Evolutionary conservation across 2,113 vertebrate genomes (phyloP).

Genomic region (Nothobranchius furzeri): DNA sequence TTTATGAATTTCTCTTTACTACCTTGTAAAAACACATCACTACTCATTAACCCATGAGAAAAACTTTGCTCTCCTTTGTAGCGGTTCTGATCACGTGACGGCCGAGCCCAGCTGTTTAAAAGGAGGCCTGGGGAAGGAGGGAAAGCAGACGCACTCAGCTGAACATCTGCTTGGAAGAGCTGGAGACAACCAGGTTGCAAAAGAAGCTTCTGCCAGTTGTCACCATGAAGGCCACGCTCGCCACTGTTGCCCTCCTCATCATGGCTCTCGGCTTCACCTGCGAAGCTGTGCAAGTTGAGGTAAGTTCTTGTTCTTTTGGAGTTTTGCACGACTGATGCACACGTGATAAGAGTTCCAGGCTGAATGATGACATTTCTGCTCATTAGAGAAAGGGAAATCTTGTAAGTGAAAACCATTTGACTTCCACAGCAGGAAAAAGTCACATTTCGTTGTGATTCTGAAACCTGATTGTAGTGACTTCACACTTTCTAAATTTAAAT

Average conservation of each 20-base stretch:
- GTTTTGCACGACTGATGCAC: not conserved
- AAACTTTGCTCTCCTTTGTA: conserved; percentile 47
- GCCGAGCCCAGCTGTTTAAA: conserved; percentile 58
- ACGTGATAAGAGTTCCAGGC: not conserved
- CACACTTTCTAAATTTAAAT: not conserved
- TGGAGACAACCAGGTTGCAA: conserved; percentile 17
- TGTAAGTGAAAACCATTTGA: not conserved
- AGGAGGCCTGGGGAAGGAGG: conserved; percentile 28
- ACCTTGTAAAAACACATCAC: conserved; percentile 50
- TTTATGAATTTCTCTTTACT: conserved; percentile 74
- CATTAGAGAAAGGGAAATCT: not conserved
- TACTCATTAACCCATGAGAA: conserved; percentile 77
- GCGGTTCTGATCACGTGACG: conserved; percentile 41
- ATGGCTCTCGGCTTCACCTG: conserved; percentile 59
- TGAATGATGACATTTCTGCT: not conserved
- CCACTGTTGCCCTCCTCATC: conserved; percentile 52
- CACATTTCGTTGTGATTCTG: no score
- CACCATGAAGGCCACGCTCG: conserved; percentile 73
- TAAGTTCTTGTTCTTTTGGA: conserved; percentile 47
- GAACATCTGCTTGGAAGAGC: conserved; percentile 38
- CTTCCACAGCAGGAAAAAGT: not conserved
- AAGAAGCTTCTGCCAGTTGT: conserved; percentile 12
- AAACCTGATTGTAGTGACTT: not conserved
- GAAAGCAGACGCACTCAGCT: conserved; percentile 48
- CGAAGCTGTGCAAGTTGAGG: conserved; percentile 75